Evolutionary conservation across 1,140 invertebrate species (phyloP), one percentile per base, ranked within the genome.

Genomic region (Melipona quadrifasciata): DNA sequence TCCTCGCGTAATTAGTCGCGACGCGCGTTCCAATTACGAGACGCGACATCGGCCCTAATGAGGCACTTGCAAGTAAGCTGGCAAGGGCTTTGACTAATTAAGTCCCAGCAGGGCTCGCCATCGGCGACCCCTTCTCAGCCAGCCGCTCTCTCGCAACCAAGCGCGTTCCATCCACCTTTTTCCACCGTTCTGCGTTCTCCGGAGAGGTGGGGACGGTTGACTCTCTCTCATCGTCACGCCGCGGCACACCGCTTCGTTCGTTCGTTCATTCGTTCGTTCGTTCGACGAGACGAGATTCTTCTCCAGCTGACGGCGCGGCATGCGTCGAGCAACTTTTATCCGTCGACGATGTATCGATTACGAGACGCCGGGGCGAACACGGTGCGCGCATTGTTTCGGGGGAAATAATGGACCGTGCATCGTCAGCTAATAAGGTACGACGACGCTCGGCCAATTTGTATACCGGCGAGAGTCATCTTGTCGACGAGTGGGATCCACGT

Each of bases 61-160:
- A 92, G 91, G 84, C 89, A 92, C 88, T 92, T 86, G 87, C 88
- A 88, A 91, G 89, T 86, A 91, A 89, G 90, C 88, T 85, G 82
- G 84, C 89, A 82, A 87, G 87, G 84, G 89, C 91, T 92, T 92
- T 92, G 91, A 92, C 91, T 92, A 92, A 92, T 92, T 89, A 92
- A 92, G 89, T 91, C 91, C 86, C 86, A 88, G 86, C 84, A 85
- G 84, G 80, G 84, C 82, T 79, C 74, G 82, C 64, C 87, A 88
- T 85, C 74, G 80, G 75, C 75, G 58, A 83, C 64, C 67, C 64
- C 75, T 67, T 53, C 75, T 61, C 68, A 53, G 24, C 31, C 39
- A 17, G 39, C 39, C 39, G 39, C 39, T 8, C 47, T 27, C 17
- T 5, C 10, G 34, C 73, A 1, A 6, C 67, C 39, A 47, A 19